Evolutionary conservation across 2,113 vertebrate species (phyloP).

Genomic region (Equus quagga): DNA sequence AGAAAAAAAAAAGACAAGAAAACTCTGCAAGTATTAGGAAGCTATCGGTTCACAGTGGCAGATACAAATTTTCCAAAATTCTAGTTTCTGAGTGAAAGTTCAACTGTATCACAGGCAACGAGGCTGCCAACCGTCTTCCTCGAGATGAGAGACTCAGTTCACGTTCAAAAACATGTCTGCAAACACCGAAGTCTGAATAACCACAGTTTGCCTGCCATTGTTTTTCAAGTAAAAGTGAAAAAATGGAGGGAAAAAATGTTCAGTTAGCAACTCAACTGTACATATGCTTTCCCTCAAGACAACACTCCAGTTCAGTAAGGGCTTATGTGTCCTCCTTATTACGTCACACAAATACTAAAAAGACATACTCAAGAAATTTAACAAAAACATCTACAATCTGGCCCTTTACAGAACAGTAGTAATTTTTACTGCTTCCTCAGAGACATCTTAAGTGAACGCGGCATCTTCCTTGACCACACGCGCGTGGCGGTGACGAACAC

Average conservation of each 20-base stretch:
- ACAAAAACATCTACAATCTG: neutral
- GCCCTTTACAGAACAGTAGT: neutral
- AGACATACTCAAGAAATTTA: neutral
- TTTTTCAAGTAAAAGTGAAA: neutral
- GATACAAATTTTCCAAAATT: neutral
- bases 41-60: neutral
- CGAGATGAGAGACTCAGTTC: neutral
- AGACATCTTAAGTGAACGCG: accelerated
- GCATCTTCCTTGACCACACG: neutral
- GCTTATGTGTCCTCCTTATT: too few species aligned
- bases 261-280: accelerated
- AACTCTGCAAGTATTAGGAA: neutral
- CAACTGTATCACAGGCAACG: neutral
- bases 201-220: neutral
- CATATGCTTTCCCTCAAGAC: neutral
- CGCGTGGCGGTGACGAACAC: accelerated
- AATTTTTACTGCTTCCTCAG: neutral
- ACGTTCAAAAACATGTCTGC: neutral
- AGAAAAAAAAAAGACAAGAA: too few species aligned
- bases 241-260: accelerated
- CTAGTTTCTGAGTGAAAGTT: neutral
- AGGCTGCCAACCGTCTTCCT: neutral
- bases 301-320: accelerated
- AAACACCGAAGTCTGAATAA: neutral
- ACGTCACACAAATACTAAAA: neutral